A percentile compares a stretch with the other conserved stretches of the same genome.
phyloP scores from a whole-genome alignment of 2,888 invertebrate species.

The Noctua pronuba region DNA sequence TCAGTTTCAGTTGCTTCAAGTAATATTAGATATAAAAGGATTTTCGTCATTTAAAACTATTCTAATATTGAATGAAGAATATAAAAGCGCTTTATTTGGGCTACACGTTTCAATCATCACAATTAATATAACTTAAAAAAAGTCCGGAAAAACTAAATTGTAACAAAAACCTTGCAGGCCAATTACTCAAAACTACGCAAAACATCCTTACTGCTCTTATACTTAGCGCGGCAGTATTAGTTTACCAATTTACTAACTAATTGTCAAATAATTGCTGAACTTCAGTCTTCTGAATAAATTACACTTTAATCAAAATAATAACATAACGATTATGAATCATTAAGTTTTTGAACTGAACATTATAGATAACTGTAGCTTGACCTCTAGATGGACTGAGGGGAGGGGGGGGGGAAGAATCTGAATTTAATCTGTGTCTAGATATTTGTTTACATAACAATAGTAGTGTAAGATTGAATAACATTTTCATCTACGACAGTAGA shows the following conservation, averaged over 20 bases:
- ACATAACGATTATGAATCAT: slow-evolving; percentile 6
- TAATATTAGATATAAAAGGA: too few species aligned
- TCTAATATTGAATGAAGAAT: too few species aligned
- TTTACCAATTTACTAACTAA: slow-evolving; percentile 14
- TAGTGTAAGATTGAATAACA: background rate
- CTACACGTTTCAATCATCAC: too few species aligned
- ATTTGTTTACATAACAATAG: background rate
- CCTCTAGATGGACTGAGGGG: slow-evolving; percentile 46
- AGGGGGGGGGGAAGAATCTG: background rate
- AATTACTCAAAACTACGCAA: too few species aligned
- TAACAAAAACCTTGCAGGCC: too few species aligned
- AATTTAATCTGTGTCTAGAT: slow-evolving; percentile 10
- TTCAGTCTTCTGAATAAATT: slow-evolving; percentile 2
- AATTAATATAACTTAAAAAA: too few species aligned
- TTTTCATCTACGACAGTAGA: slow-evolving; percentile 5
- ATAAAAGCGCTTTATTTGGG: too few species aligned
- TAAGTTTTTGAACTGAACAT: slow-evolving; percentile 22
- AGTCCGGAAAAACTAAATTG: too few species aligned
- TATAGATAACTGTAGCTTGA: slow-evolving; percentile 3
- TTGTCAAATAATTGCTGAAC: slow-evolving; percentile 23
- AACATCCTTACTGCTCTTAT: too few species aligned
- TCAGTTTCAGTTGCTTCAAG: too few species aligned
- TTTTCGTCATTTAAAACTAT: too few species aligned
- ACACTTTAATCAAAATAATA: slow-evolving; percentile 24
- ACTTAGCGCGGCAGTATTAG: too few species aligned